Conservation (phyloP, 2,888 invertebrate genomes). For the Helobdella robusta region DNA sequence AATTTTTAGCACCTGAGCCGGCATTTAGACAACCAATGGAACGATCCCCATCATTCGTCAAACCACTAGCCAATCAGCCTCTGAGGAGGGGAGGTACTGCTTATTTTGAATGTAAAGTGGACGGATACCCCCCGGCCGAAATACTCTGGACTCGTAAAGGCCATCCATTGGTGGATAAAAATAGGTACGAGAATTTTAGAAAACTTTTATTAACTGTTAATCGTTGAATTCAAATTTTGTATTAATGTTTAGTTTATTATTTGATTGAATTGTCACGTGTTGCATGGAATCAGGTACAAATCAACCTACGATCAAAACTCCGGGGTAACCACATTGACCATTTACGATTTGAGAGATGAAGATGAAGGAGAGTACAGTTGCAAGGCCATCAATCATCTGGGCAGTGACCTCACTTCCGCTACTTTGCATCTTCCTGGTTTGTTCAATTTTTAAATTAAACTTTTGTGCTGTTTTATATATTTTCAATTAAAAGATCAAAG, state of each 20-base stretch:
- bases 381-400: conserved; percentile 69
- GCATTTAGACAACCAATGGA: conserved; percentile 28
- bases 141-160: conserved; percentile 45
- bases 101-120: conserved; percentile 44
- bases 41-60: conserved; percentile 30
- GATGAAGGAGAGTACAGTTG: conserved; percentile 73
- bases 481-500: no score
- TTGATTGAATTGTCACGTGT: background rate
- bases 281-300: conserved; percentile 30
- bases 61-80: conserved; percentile 41
- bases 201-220: background rate
- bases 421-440: conserved; percentile 35
- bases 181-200: conserved; percentile 41
- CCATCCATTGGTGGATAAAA: conserved; percentile 43
- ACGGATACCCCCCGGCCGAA: conserved; percentile 46
- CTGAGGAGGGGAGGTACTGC: conserved; percentile 49
- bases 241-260: background rate
- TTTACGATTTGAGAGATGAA: conserved; percentile 62
- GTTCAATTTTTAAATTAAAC: conserved; percentile 14
- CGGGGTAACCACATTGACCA: conserved; percentile 79
- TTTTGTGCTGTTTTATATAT: no score
- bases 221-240: background rate
- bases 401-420: conserved; percentile 65
- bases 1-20: conserved; percentile 27
- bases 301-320: conserved; percentile 54